A percentile compares a stretch with the other conserved stretches of the same genome.
Evolutionary conservation across 2,113 vertebrate genomes (phyloP).

Genomic region (Heterochromis multidens): DNA sequence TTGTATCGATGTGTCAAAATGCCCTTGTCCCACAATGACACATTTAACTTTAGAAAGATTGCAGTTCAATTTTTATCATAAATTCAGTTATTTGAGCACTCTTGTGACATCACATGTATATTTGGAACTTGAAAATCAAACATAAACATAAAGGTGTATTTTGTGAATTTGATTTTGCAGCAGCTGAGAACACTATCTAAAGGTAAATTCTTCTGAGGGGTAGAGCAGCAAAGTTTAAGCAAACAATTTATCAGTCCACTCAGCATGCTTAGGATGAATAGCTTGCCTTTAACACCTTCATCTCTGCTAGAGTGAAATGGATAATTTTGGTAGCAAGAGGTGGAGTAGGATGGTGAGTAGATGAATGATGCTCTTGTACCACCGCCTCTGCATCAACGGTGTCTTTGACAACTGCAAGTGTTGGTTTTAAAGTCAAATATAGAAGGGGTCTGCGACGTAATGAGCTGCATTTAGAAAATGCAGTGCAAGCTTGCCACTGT

Average conservation of each 20-base stretch:
- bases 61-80: not conserved
- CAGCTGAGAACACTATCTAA: not conserved
- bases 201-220: conserved; percentile 3
- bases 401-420: conserved; percentile 46
- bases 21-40: not conserved
- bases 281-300: not conserved
- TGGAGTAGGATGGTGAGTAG: not conserved
- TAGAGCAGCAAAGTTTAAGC: not conserved
- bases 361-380: conserved; percentile 60
- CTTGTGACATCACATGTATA: not conserved
- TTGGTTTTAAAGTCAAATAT: conserved; percentile 64
- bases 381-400: conserved; percentile 25
- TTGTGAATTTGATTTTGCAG: not conserved
- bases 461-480: conserved; percentile 42
- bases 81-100: not conserved
- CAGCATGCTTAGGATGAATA: not conserved
- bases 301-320: conserved; percentile 9
- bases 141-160: not conserved
- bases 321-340: not conserved
- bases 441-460: conserved; percentile 39
- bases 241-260: conserved; percentile 3
- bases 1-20: not conserved
- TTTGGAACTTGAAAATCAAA: not conserved
- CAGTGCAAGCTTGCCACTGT: conserved; percentile 1
- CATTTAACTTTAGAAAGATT: not conserved